Evolutionary conservation across 2,888 invertebrate species (phyloP).

Genomic region (Dysmachus trigonus): DNA sequence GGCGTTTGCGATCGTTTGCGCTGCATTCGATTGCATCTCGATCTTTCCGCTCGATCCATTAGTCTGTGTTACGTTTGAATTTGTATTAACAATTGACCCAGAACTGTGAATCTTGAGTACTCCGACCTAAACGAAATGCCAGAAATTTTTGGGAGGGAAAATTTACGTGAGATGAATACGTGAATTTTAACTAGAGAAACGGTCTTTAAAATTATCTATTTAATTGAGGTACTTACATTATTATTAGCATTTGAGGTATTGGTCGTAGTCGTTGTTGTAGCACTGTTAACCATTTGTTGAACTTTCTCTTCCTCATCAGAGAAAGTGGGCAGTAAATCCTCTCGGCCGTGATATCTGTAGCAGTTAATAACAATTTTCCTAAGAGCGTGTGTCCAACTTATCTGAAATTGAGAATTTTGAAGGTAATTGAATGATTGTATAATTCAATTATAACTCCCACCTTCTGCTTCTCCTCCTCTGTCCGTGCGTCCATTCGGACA

Average conservation of each 20-base stretch:
- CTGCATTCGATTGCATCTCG: conserved; percentile 59
- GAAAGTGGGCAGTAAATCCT: conserved; percentile 94
- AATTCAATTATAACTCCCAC: conserved; percentile 69
- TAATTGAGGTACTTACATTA: conserved; percentile 49
- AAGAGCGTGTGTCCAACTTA: conserved; percentile 97
- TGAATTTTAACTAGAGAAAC: not conserved
- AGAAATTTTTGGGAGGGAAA: conserved; percentile 1
- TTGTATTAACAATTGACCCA: conserved; percentile 56
- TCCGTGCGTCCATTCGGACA: conserved; percentile 95
- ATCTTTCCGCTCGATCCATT: conserved; percentile 63
- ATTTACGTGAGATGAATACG: conserved; percentile 24
- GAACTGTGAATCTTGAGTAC: conserved; percentile 64
- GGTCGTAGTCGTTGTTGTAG: conserved; percentile 28
- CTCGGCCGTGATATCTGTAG: conserved; percentile 96
- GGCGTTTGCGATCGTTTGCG: conserved; percentile 66
- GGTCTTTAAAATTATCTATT: not conserved
- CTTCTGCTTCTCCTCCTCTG: conserved; percentile 97
- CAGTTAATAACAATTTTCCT: conserved; percentile 97
- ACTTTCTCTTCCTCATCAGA: conserved; percentile 89
- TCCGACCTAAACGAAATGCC: conserved; percentile 58
- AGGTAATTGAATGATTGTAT: not conserved
- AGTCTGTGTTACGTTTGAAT: conserved; percentile 58
- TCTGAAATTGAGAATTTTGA: conserved; percentile 68
- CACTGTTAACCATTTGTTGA: conserved; percentile 68
- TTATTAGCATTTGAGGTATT: conserved; percentile 53